Conservation (phyloP, 2,888 invertebrate species). For the Thymelicus acteon region DNA sequence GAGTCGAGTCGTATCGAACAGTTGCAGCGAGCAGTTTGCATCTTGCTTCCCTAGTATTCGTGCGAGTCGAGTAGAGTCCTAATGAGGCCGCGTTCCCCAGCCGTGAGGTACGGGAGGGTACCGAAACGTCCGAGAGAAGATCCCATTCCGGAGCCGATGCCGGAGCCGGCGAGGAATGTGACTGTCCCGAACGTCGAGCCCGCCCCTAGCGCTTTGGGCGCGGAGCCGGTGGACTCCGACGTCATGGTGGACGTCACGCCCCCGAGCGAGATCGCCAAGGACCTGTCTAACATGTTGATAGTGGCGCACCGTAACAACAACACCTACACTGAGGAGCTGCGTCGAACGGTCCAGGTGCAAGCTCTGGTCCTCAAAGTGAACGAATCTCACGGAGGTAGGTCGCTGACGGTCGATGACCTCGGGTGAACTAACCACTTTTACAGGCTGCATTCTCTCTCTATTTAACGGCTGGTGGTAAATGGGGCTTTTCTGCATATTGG, state of each 20-base stretch:
- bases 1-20: slow-evolving; percentile 52
- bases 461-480: slow-evolving; percentile 12
- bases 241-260: slow-evolving; percentile 18
- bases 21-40: slow-evolving; percentile 52
- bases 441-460: background rate
- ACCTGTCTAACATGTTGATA: slow-evolving; percentile 79
- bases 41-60: slow-evolving; percentile 46
- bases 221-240: slow-evolving; percentile 50
- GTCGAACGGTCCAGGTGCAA: slow-evolving; percentile 65
- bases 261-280: slow-evolving; percentile 52
- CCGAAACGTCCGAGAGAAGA: slow-evolving; percentile 95
- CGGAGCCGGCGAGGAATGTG: slow-evolving; percentile 52
- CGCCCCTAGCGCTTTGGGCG: slow-evolving; percentile 44
- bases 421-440: slow-evolving; percentile 10
- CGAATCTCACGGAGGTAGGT: slow-evolving; percentile 58
- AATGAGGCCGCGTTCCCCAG: slow-evolving; percentile 79
- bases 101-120: slow-evolving; percentile 98
- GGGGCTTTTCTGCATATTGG: background rate
- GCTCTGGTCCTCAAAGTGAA: slow-evolving; percentile 52
- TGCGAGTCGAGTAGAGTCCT: slow-evolving; percentile 39
- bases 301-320: slow-evolving; percentile 94
- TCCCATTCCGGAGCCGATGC: slow-evolving; percentile 52
- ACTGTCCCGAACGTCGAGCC: slow-evolving; percentile 35
- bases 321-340: slow-evolving; percentile 94
- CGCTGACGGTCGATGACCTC: background rate